These are phyloP conservation scores for Lithobius niger DNA, from an alignment of 1,140 invertebrate genomes.

Conservation along the genomic window DNA sequence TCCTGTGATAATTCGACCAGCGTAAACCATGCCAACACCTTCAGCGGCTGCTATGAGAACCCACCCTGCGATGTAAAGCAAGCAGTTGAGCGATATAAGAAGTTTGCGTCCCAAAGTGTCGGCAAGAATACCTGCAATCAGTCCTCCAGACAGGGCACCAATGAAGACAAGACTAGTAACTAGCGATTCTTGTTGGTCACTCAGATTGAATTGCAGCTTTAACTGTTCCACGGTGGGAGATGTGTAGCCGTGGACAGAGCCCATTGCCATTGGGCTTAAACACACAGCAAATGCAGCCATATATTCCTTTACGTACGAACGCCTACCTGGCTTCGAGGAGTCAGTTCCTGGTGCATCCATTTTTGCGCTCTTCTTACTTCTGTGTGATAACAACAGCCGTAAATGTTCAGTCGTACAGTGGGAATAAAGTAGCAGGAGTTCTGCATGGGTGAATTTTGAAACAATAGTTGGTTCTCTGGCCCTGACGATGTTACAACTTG, in stretches of 20 bases:
- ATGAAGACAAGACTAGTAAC: conserved; percentile 15
- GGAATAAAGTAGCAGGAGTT: too few species aligned
- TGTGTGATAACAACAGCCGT: too few species aligned
- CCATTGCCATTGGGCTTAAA: background rate
- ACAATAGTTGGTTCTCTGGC: too few species aligned
- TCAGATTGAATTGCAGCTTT: conserved; percentile 6
- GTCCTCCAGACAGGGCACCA: conserved; percentile 16
- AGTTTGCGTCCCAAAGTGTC: conserved; percentile 12
- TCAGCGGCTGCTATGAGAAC: conserved; percentile 1
- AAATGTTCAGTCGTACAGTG: too few species aligned
- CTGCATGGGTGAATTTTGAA: too few species aligned
- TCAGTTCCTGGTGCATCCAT: too few species aligned
- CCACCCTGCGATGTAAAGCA: conserved; percentile 2
- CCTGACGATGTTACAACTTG: too few species aligned
- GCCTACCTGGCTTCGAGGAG: too few species aligned
- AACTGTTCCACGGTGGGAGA: conserved; percentile 2
- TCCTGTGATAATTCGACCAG: conserved; percentile 1
- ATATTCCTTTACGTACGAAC: too few species aligned
- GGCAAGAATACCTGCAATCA: conserved; percentile 16
- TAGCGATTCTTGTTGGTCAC: conserved; percentile 12
- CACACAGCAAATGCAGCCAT: background rate
- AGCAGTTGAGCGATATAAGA: background rate
- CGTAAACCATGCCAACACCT: conserved; percentile 3
- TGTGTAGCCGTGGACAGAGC: background rate
- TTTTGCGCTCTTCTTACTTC: too few species aligned